Percentiles rank a stretch among this genome's conserved stretches.
Conservation (phyloP, 2,888 invertebrate genomes). For the Drosophila multiciliata region DNA sequence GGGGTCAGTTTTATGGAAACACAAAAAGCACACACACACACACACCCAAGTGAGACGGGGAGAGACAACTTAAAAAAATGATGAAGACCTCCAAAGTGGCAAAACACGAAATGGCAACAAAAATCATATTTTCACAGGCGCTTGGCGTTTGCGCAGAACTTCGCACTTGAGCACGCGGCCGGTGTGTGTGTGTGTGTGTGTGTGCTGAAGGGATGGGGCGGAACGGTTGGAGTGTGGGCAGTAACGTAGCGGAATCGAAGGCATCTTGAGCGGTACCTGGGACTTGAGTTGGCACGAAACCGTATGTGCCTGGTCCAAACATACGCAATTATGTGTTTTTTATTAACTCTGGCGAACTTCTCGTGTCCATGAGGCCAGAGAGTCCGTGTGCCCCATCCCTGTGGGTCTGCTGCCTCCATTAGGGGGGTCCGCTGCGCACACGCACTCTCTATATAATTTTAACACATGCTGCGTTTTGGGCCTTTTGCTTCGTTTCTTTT, state of each 20-base stretch:
- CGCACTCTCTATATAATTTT: constrained; percentile 81
- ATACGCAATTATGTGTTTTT: constrained; percentile 79
- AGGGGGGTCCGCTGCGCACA: constrained; percentile 76
- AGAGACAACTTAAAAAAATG: constrained; percentile 54
- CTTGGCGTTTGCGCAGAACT: constrained; percentile 82
- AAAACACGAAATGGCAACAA: constrained; percentile 82
- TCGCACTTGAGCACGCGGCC: constrained; percentile 75
- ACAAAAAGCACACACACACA: constrained; percentile 47
- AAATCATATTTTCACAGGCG: constrained; percentile 82
- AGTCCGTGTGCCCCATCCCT: constrained; percentile 43
- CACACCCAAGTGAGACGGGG: constrained; percentile 6
- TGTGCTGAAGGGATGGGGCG: constrained; percentile 7
- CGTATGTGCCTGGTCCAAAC: constrained; percentile 59
- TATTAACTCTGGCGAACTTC: constrained; percentile 66
- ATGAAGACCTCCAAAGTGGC: constrained; percentile 82
- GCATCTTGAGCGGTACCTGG: constrained; percentile 24
- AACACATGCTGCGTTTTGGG: constrained; percentile 76
- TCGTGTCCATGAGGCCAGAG: constrained; percentile 13
- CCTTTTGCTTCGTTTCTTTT: constrained; percentile 50
- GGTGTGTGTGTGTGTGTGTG: no score
- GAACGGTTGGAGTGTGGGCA: constrained; percentile 56
- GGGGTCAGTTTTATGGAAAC: constrained; percentile 80
- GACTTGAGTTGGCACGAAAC: constrained; percentile 20
- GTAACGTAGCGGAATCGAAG: constrained; percentile 38
- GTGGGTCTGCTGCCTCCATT: constrained; percentile 63